Conservation (phyloP, 2,888 invertebrate genomes). For the Podotricha telesiphe region DNA sequence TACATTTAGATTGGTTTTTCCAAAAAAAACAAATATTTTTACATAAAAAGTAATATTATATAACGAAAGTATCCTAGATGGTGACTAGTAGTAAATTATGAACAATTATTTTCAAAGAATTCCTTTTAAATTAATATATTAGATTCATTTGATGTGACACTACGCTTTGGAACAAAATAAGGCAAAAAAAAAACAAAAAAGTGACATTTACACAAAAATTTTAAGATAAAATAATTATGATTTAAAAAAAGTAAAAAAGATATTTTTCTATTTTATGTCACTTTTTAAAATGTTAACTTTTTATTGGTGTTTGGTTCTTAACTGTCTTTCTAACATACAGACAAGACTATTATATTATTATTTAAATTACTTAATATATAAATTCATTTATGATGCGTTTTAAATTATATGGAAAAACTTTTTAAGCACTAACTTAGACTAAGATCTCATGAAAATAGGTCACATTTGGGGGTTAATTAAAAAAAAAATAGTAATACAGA, state of each 20-base stretch:
- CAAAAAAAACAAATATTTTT: not conserved
- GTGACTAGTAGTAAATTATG: too few relatives aligned
- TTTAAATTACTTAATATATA: constrained; percentile 26
- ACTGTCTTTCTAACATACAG: constrained; percentile 8
- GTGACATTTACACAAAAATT: not conserved
- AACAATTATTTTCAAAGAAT: too few relatives aligned
- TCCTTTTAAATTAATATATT: not conserved
- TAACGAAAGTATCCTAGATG: too few relatives aligned
- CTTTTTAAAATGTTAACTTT: constrained; percentile 51
- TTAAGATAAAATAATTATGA: not conserved
- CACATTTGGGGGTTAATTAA: not conserved
- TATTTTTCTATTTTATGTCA: not conserved
- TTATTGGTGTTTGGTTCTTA: constrained; percentile 52
- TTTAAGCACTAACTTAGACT: constrained; percentile 26
- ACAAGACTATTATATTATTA: constrained; percentile 14
- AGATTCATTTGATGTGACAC: not conserved
- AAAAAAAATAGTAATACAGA: not conserved
- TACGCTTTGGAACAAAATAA: not conserved
- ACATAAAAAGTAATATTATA: too few relatives aligned
- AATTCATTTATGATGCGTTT: constrained; percentile 32
- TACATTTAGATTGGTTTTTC: constrained; percentile 63
- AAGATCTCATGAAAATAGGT: constrained; percentile 23
- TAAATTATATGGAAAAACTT: constrained; percentile 16
- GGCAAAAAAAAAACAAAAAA: not conserved
- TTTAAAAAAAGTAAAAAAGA: not conserved